Percentiles rank a stretch among this genome's conserved stretches.
Conservation (phyloP, 2,797 vertebrate species). For the Carduelis carduelis region DNA sequence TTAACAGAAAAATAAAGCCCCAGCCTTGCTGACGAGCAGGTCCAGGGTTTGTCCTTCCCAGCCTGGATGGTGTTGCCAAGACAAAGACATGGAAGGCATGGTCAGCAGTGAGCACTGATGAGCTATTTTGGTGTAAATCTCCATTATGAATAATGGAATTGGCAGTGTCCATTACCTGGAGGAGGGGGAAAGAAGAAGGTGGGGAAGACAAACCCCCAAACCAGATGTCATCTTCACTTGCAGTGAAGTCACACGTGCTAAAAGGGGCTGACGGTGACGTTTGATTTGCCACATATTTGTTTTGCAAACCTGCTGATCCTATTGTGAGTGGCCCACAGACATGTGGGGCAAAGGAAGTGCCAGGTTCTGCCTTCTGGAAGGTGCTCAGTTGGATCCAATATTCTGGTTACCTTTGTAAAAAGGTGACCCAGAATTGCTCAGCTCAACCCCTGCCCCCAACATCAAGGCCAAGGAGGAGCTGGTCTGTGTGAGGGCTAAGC, state of each 20-base stretch:
- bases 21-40: not conserved
- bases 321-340: not conserved
- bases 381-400: not conserved
- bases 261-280: not conserved
- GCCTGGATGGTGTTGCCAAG: not conserved
- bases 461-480: not conserved
- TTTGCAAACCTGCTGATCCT: not conserved
- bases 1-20: not conserved
- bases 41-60: not conserved
- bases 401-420: not conserved
- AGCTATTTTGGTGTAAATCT: not conserved
- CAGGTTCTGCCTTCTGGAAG: not conserved
- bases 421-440: not conserved
- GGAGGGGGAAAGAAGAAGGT: not conserved
- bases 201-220: not conserved
- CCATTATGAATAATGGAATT: not conserved
- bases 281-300: not conserved
- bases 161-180: not conserved
- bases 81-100: accelerated
- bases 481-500: not conserved
- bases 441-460: not conserved
- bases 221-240: not conserved
- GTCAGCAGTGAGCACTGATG: not conserved
- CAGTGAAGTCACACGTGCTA: not conserved
- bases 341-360: not conserved